Evolutionary conservation across 2,888 invertebrate genomes (phyloP).

Genomic region (Drosophila falleni): DNA sequence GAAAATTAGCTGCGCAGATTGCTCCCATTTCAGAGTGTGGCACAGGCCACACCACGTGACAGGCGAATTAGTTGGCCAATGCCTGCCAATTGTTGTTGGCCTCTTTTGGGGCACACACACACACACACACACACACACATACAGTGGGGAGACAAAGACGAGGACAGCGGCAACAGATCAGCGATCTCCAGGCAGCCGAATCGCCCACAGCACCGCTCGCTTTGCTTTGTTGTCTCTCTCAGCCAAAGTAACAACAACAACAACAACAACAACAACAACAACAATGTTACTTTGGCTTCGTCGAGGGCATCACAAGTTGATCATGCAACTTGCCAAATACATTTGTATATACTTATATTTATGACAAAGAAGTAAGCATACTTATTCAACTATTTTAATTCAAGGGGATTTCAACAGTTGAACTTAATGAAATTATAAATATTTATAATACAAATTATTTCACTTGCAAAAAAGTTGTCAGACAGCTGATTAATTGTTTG

Average conservation of each 20-base stretch:
- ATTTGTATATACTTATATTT: neutral
- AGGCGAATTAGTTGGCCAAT: conserved; percentile 69
- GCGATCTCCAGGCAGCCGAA: conserved; percentile 68
- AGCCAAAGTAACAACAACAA: conserved; percentile 7
- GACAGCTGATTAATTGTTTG: neutral
- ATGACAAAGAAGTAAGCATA: conserved; percentile 15
- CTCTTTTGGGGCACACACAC: conserved; percentile 63
- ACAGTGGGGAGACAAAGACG: conserved; percentile 31
- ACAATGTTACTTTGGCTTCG: conserved; percentile 18
- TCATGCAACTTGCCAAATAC: conserved; percentile 44
- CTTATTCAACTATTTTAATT: conserved; percentile 2
- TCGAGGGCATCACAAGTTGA: conserved; percentile 44
- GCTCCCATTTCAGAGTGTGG: conserved; percentile 64
- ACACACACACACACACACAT: conserved; percentile 41
- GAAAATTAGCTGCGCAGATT: conserved; percentile 68
- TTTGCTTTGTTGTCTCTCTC: conserved; percentile 52
- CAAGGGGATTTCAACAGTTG: conserved; percentile 18
- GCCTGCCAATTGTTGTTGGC: conserved; percentile 43
- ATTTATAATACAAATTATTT: conserved; percentile 7
- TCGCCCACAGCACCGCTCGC: conserved; percentile 69
- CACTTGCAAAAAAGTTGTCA: conserved; percentile 4
- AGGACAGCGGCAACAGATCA: conserved; percentile 34
- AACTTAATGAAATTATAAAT: conserved; percentile 7
- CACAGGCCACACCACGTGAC: conserved; percentile 71
- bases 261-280: too few species aligned